Evolutionary conservation across 2,797 vertebrate genomes (phyloP).

Genomic region (Anisognathus igniventris): DNA sequence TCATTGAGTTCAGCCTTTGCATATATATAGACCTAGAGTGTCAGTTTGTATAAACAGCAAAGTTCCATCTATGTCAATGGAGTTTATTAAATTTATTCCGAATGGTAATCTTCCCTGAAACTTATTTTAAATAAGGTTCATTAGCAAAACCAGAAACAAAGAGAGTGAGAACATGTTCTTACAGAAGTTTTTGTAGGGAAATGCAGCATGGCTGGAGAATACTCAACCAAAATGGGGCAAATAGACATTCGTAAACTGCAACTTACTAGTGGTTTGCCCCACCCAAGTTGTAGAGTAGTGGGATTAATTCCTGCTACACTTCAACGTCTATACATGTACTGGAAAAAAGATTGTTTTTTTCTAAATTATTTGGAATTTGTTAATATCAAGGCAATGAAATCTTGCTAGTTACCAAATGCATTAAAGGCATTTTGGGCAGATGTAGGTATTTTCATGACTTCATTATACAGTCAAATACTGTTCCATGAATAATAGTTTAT

Average conservation of each 20-base stretch:
- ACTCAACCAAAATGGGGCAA: background rate
- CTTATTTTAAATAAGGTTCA: background rate
- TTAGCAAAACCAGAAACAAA: background rate
- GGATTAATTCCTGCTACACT: background rate
- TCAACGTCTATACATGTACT: background rate
- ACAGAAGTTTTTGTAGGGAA: background rate
- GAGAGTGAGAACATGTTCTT: background rate
- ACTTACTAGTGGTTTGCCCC: background rate
- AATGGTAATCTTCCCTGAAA: background rate
- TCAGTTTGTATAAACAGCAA: background rate
- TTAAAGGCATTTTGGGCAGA: background rate
- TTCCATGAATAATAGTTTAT: background rate
- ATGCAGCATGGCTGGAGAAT: accelerated
- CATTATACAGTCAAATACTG: background rate
- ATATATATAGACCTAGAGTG: background rate
- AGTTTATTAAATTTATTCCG: background rate
- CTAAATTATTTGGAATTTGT: background rate
- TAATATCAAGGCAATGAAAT: background rate
- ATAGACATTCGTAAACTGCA: background rate
- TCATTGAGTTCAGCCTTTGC: background rate
- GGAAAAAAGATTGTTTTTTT: background rate
- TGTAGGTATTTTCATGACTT: background rate
- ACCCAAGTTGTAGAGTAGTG: background rate
- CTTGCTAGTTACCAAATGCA: background rate
- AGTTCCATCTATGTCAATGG: background rate